Evolutionary conservation across 2,888 invertebrate species (phyloP), one percentile per base, ranked within the genome.

Genomic region (Erebia palarica): DNA sequence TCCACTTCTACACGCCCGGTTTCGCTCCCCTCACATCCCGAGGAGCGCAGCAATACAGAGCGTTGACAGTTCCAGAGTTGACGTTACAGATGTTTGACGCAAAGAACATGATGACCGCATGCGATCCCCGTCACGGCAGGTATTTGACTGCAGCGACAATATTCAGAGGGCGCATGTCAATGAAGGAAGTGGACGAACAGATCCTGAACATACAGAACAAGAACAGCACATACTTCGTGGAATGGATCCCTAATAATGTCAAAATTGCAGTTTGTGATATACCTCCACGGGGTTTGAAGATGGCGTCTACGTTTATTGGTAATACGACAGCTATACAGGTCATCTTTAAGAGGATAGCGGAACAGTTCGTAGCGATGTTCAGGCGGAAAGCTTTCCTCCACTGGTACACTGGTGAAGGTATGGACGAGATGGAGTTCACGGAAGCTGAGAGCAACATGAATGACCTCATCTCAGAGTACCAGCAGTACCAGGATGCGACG

Each of bases 41-140:
- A 65, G 97, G 97, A 27, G 96, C 96, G 74, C 97, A 98, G 84
- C 97, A 97, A 80, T 98, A 98, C 90, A 94, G 97, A 74, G 96
- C 98, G 44, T 89, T 97, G 11, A 96, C 97, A 0, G 98, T 98
- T 0, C 97, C 98, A 0, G 98, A 98, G 88, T 94, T 98, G 68
- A 98, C 98, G 0, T 95, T 96, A 79, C 97, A 97, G 86, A 97
- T 97, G 97, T 98, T 98, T 84, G 98, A 98, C 84, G 96, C 98
- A 14, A 98, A 97, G 90, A 98, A 98, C 89, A 98, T 98, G 98
- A 98, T 98, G 98, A 97, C 97, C 14, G 98, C 98, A 16, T 98
- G 98, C 84, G 98, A 98, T 85, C 98, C 98, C 0, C 94, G 98
- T 11, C 97, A 97, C 84, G 98, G 98, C 47, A 95, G 97, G 70